phyloP scores from a whole-genome alignment of 2,888 invertebrate species.

The Phanerotoma sp. region DNA sequence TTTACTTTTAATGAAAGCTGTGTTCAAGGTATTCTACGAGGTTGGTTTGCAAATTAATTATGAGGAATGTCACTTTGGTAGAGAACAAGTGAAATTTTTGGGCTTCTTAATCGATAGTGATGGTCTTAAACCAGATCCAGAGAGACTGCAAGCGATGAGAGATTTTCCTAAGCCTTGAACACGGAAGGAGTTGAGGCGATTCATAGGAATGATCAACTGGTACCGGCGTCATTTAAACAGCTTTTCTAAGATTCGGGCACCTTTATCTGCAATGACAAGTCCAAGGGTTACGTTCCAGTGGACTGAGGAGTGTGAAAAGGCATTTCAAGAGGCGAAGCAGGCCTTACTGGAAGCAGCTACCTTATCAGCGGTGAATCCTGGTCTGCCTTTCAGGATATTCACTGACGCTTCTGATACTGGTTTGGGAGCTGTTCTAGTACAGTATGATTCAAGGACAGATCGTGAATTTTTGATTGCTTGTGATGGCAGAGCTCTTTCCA shows the following conservation, averaged over 20 bases:
- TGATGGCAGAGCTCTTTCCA: slow-evolving; percentile 24
- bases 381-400: slow-evolving; percentile 22
- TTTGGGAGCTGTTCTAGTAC: slow-evolving; percentile 29
- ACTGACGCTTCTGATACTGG: slow-evolving; percentile 30
- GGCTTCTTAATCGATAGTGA: slow-evolving; percentile 27
- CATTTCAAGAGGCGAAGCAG: slow-evolving; percentile 24
- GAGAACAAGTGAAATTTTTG: slow-evolving; percentile 26
- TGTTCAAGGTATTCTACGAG: slow-evolving; percentile 23
- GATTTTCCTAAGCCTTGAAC: slow-evolving; percentile 20
- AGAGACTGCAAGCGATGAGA: slow-evolving; percentile 25
- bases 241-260: slow-evolving; percentile 19
- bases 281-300: slow-evolving; percentile 27
- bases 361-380: slow-evolving; percentile 16
- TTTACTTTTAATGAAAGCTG: slow-evolving; percentile 2
- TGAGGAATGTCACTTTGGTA: slow-evolving; percentile 29
- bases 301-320: slow-evolving; percentile 24
- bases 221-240: slow-evolving; percentile 27
- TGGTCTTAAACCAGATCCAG: slow-evolving; percentile 28
- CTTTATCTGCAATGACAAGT: slow-evolving; percentile 24
- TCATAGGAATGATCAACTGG: slow-evolving; percentile 30
- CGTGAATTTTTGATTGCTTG: slow-evolving; percentile 25
- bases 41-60: slow-evolving; percentile 24
- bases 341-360: slow-evolving; percentile 18
- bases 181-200: slow-evolving; percentile 21
- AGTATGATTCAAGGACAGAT: slow-evolving; percentile 17